These are phyloP conservation scores for Poecilia latipinna DNA, from an alignment of 2,113 vertebrate species.

Conservation along the genomic window DNA sequence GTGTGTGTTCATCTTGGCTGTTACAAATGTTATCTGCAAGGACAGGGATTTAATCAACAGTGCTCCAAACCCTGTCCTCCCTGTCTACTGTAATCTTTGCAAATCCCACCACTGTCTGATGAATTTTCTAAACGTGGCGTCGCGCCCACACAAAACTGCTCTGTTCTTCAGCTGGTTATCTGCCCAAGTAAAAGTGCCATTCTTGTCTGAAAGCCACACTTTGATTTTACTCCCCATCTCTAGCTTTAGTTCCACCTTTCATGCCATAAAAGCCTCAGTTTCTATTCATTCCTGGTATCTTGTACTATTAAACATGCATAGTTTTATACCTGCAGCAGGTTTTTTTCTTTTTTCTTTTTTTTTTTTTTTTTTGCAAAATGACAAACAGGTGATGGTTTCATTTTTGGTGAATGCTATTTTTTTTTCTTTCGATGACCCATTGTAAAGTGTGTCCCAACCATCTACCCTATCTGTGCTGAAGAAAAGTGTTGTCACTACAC, in stretches of 20 bases:
- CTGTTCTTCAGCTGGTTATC: constrained; percentile 41
- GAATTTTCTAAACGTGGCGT: constrained; percentile 50
- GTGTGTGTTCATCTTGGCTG: constrained; percentile 39
- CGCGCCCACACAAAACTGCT: constrained; percentile 14
- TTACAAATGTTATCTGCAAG: constrained; percentile 41
- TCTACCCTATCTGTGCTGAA: too few relatives aligned
- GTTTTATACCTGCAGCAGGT: background rate
- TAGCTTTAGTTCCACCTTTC: background rate
- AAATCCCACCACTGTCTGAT: constrained; percentile 69
- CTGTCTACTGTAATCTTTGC: constrained; percentile 53
- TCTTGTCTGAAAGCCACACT: constrained; percentile 40
- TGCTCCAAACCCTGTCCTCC: constrained; percentile 37
- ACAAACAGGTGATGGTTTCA: background rate
- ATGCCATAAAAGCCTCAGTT: too few relatives aligned
- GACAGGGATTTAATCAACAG: constrained; percentile 47
- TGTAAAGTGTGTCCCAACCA: background rate
- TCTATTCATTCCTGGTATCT: too few relatives aligned
- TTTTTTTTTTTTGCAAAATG: background rate
- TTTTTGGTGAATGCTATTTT: background rate
- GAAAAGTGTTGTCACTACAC: too few relatives aligned
- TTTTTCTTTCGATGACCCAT: background rate
- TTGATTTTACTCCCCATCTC: constrained; percentile 21
- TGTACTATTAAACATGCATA: too few relatives aligned
- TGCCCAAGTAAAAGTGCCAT: constrained; percentile 33
- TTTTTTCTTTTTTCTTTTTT: background rate